Evolutionary conservation across 2,113 vertebrate species (phyloP).

Genomic region (Tonatia bakeri): DNA sequence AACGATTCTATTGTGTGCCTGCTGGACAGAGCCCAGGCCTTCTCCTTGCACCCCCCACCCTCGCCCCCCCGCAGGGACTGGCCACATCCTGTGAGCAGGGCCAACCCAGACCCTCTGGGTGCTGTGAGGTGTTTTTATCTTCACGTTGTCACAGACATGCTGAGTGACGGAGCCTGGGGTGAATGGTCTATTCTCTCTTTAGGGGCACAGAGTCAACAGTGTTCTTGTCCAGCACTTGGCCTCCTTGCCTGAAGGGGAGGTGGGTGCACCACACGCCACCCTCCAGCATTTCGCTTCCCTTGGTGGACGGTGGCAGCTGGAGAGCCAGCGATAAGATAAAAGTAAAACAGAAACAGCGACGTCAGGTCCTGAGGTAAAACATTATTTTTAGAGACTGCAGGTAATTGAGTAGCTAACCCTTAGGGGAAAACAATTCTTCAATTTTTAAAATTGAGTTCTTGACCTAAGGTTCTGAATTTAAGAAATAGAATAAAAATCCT

Average conservation of each 20-base stretch:
- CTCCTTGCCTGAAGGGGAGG: slow-evolving; percentile 66
- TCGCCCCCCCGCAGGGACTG: slow-evolving; percentile 70
- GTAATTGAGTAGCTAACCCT: background rate
- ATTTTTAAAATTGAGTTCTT: slow-evolving; percentile 9
- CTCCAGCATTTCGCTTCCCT: slow-evolving; percentile 66
- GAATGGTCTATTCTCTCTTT: slow-evolving; percentile 78
- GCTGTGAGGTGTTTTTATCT: slow-evolving; percentile 72
- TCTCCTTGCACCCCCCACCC: too few relatives aligned
- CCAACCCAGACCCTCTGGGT: slow-evolving; percentile 70
- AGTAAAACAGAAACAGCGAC: background rate
- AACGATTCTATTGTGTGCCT: slow-evolving; percentile 74
- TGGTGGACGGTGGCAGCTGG: slow-evolving; percentile 38
- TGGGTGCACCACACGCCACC: slow-evolving; percentile 36
- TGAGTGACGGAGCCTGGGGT: slow-evolving; percentile 76
- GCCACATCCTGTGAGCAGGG: slow-evolving; percentile 78
- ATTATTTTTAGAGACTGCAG: slow-evolving; percentile 55
- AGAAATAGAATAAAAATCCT: background rate
- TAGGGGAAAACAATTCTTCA: background rate
- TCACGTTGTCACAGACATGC: slow-evolving; percentile 78
- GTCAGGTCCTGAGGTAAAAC: background rate
- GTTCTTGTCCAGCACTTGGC: slow-evolving; percentile 78
- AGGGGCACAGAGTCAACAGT: slow-evolving; percentile 78
- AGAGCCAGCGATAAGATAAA: slow-evolving; percentile 57
- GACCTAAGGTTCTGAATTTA: background rate
- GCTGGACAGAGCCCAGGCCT: slow-evolving; percentile 63